Evolutionary conservation across 2,113 vertebrate species (phyloP).

Genomic region (Nestor notabilis): DNA sequence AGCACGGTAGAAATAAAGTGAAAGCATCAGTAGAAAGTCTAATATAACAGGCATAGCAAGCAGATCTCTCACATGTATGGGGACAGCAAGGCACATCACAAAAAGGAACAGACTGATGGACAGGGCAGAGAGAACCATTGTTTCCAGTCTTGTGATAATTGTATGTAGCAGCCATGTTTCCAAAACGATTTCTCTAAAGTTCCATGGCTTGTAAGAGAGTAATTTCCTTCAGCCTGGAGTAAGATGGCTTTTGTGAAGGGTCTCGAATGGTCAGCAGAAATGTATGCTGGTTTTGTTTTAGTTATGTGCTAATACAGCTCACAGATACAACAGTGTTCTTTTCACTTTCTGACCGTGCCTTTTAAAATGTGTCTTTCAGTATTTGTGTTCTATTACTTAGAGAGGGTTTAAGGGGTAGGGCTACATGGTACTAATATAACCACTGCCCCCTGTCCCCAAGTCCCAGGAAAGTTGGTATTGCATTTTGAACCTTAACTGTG

Average conservation of each 20-base stretch:
- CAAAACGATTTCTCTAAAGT: not conserved
- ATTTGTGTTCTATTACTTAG: not conserved
- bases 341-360: not conserved
- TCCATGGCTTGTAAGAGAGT: not conserved
- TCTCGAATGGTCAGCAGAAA: not conserved
- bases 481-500: not conserved
- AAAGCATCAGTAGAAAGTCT: not conserved
- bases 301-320: not conserved
- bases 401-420: not conserved
- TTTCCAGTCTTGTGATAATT: fast-evolving
- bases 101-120: not conserved
- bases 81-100: not conserved
- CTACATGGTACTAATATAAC: not conserved
- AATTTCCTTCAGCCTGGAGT: not conserved
- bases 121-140: not conserved
- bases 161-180: not conserved
- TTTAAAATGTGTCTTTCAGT: not conserved
- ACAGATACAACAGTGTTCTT: not conserved
- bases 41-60: not conserved
- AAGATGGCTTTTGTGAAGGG: not conserved
- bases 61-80: not conserved
- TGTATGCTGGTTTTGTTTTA: not conserved
- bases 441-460: not conserved
- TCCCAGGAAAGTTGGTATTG: not conserved
- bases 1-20: not conserved